Evolutionary conservation across 2,888 invertebrate species (phyloP).

Genomic region (Piscicola geometra): DNA sequence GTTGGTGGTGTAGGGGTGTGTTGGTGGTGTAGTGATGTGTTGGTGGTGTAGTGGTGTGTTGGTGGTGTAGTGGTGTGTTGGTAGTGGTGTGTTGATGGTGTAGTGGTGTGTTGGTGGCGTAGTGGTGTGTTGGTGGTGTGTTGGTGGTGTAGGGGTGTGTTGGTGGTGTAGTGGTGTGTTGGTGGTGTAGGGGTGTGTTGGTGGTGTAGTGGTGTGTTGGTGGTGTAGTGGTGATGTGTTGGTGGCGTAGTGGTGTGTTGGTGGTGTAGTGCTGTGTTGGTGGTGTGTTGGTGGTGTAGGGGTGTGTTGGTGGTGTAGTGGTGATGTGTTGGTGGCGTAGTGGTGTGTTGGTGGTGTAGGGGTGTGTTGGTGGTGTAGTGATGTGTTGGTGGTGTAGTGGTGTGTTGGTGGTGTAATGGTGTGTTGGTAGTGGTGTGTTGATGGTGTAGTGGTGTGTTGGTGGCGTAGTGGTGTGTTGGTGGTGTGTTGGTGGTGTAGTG

Average conservation of each 20-base stretch:
- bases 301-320: not conserved
- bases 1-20: too few relatives aligned
- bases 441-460: not conserved
- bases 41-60: too few relatives aligned
- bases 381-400: constrained; percentile 1
- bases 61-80: not conserved
- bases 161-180: not conserved
- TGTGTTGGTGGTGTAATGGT: too few relatives aligned
- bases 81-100: not conserved
- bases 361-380: too few relatives aligned
- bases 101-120: not conserved
- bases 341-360: too few relatives aligned
- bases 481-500: not conserved
- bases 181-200: not conserved
- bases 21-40: not conserved
- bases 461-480: too few relatives aligned
- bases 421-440: constrained; percentile 8
- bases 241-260: too few relatives aligned
- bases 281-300: not conserved
- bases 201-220: not conserved
- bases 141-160: not conserved
- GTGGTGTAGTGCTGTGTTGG: not conserved
- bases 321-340: not conserved
- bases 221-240: not conserved
- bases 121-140: not conserved